A percentile compares a stretch with the other conserved stretches of the same genome.
Conservation (phyloP, 2,113 vertebrate genomes). For the Columba janthina region DNA sequence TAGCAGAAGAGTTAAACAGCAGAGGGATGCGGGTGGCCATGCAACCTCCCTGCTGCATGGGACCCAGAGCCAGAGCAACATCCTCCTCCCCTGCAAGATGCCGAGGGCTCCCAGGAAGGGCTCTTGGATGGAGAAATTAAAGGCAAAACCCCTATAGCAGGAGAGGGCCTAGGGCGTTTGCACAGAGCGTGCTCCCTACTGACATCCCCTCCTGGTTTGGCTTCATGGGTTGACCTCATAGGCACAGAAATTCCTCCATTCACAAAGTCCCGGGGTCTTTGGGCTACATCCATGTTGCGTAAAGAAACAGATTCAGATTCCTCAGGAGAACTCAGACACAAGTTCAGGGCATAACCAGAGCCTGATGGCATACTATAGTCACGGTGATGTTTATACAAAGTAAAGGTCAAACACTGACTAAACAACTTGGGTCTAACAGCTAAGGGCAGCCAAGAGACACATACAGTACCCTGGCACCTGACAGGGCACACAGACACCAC, state of each 20-base stretch:
- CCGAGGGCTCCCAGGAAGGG: background rate
- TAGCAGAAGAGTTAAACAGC: background rate
- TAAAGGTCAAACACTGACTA: background rate
- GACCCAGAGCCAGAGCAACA: background rate
- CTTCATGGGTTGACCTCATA: background rate
- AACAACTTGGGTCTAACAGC: background rate
- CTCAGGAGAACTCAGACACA: background rate
- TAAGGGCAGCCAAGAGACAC: constrained; percentile 26
- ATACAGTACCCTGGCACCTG: background rate
- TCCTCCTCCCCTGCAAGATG: background rate
- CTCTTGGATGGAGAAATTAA: background rate
- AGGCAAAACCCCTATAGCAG: background rate
- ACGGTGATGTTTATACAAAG: background rate
- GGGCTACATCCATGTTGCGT: background rate
- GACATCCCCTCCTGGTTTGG: background rate
- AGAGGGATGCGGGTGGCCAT: background rate
- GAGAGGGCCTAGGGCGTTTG: background rate
- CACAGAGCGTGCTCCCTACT: background rate
- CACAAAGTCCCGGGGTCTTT: background rate
- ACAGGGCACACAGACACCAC: background rate
- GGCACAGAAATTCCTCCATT: background rate
- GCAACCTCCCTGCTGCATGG: accelerated
- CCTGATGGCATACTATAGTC: background rate
- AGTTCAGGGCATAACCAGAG: background rate
- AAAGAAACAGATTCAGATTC: background rate